These are phyloP conservation scores for Cercopithecus mitis DNA, from an alignment of 2,797 vertebrate species.

Conservation along the genomic window DNA sequence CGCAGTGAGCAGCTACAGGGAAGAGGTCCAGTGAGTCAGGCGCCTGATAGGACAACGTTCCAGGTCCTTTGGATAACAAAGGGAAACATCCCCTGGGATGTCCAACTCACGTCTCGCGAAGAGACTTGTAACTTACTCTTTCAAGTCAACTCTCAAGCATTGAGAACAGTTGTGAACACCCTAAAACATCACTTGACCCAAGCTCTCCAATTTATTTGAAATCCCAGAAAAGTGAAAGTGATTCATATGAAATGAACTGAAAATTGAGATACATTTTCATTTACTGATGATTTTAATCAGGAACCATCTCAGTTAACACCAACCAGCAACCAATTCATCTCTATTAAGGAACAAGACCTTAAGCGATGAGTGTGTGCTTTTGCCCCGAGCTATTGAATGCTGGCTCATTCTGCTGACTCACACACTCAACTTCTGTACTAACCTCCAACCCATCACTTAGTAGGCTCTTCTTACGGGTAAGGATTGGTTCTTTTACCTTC, in stretches of 20 bases:
- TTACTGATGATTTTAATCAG: background rate
- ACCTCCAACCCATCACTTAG: background rate
- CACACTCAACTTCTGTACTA: background rate
- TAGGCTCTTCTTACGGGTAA: background rate
- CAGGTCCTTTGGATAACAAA: background rate
- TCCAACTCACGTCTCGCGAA: fast-evolving
- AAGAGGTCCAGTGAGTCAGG: background rate
- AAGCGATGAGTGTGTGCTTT: background rate
- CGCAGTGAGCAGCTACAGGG: background rate
- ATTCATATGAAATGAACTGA: background rate
- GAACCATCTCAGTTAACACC: background rate
- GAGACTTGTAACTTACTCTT: background rate
- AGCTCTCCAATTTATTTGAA: background rate
- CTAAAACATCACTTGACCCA: background rate
- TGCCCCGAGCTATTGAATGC: background rate
- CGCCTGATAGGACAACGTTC: background rate
- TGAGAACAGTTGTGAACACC: background rate
- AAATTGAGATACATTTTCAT: background rate
- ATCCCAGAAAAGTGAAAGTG: background rate
- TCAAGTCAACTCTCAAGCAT: background rate
- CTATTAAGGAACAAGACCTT: background rate
- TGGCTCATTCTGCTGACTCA: fast-evolving
- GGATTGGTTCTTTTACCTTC: background rate
- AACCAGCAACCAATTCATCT: background rate
- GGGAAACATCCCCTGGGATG: fast-evolving